Evolutionary conservation across 2,888 invertebrate genomes (phyloP), one percentile per base, ranked within the genome.

Genomic region (Sinhomidia bicolor): DNA sequence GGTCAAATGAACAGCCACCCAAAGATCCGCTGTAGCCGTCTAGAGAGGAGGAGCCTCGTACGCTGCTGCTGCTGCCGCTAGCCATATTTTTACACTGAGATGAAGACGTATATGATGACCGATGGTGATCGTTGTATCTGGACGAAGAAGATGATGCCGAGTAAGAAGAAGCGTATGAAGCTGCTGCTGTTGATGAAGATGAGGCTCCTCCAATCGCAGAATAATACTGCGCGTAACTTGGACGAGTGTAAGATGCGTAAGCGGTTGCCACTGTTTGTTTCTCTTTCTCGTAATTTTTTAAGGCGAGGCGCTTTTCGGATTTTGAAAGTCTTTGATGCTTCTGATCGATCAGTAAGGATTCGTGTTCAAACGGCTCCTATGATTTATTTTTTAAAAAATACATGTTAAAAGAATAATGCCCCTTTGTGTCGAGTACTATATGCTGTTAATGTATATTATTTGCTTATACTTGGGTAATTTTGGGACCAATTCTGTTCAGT

Each of bases 301-400:
- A 97, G 0, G 99, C 99, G 82, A 98, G 94, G 91, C 98, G 95
- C 93, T 99, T 99, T 93, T 99, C 99, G 36, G 97, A 97, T 93
- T 97, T 97, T 0, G 98, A 98, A 62, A 99, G 94, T 93, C 98
- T 98, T 93, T 98, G 97, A 93, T 99, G 99, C 93, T 99, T 98
- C 62, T 98, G 95, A 94, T 99, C 99, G 3, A 99, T 97, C 44
- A 99, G 94, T 82, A 99, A 94, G 10, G 98, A 98, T 93, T 99
- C 99, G 93, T 99, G 99, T 92, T 98, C 97, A 94, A 99, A 99
- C 0, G 99, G 99, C 93, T 97, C 96, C 94, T 94, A 41, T 36
- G 36, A 7, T 36, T n/a, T n/a, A n/a, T n/a, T n/a, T n/a, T n/a
- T 36, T 36, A 36, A 36, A n/a, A 36, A 36, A 7, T 36, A 3